These are phyloP conservation scores for Acrocyrtus sp. DNA, from an alignment of 2,888 invertebrate species.

Conservation along the genomic window DNA sequence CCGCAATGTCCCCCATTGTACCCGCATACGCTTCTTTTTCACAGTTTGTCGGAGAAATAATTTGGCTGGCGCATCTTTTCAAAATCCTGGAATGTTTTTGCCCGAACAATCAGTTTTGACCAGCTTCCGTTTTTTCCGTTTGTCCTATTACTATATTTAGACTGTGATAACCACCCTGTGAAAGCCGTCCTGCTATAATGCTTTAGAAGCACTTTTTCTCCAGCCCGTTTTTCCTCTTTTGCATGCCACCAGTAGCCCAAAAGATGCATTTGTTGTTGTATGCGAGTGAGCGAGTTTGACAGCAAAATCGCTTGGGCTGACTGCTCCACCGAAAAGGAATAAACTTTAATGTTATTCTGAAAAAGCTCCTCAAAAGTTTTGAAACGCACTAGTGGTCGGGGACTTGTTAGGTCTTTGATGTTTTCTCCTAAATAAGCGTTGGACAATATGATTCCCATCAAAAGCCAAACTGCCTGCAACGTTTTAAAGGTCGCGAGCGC, in stretches of 20 bases:
- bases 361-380: background rate
- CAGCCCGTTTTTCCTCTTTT: background rate
- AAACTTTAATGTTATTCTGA: background rate
- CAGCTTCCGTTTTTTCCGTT: too few relatives aligned
- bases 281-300: too few relatives aligned
- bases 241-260: too few relatives aligned
- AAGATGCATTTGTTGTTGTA: too few relatives aligned
- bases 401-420: background rate
- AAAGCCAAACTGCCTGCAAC: background rate
- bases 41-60: background rate
- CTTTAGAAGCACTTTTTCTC: too few relatives aligned
- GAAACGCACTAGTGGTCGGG: background rate
- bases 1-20: background rate
- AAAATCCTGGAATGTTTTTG: background rate
- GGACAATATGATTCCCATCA: background rate
- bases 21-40: background rate
- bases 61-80: background rate
- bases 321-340: too few relatives aligned
- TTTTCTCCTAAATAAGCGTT: constrained; percentile 9
- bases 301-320: too few relatives aligned
- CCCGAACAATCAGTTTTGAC: background rate
- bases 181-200: too few relatives aligned
- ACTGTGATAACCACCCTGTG: too few relatives aligned
- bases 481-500: background rate
- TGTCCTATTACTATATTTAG: too few relatives aligned